Base-by-base conservation (phyloP, 2,888 invertebrate genomes). In the Coleophora deauratella region DNA sequence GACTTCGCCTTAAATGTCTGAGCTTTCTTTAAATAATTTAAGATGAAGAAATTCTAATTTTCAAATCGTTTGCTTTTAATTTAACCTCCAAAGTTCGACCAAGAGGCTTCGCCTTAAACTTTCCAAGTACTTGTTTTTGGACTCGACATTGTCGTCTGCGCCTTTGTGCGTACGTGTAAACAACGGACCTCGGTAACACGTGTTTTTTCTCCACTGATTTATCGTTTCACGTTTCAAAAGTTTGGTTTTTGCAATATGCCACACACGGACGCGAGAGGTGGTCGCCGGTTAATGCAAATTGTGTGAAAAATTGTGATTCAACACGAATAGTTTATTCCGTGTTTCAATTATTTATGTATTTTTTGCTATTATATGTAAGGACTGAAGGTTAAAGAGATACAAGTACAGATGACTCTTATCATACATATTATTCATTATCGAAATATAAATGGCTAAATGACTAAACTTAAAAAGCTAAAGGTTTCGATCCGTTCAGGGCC, bases 191-290 rank as follows among this genome's bases (percentile, higher is more conserved):
- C 62, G 68, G 74, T 77, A 78, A 81, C 82, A 80, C 82, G 72
- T 80, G 66, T 72, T 80, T 76, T 82, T 81, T 82, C 72, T 69
- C 58, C 68, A 72, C 77, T 79, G 82, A 82, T 81, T 82, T 84
- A 84, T 79, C 74, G 78, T 80, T 77, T 77, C 72, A 69, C 54
- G 69, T 80, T 80, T 71, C 74, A 76, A 70, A 78, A 79, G 72
- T 70, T n/a, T 57, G 59, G 66, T 79, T 82, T 80, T 81, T 79
- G 65, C 69, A 44, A 57, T 57, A 2, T 59, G 66, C 82, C 84
- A 82, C 84, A 80, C 84, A 65, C 82, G 70, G 75, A 61, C 66
- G 70, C 66, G 72, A 58, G 46, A 49, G 41, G 41, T 39, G 37
- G 41, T 35, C 52, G 58, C 56, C 59, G 53, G 56, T 59, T 21